Evolutionary conservation across 2,888 invertebrate species (phyloP).

Genomic region (Cyclophora albipunctata): DNA sequence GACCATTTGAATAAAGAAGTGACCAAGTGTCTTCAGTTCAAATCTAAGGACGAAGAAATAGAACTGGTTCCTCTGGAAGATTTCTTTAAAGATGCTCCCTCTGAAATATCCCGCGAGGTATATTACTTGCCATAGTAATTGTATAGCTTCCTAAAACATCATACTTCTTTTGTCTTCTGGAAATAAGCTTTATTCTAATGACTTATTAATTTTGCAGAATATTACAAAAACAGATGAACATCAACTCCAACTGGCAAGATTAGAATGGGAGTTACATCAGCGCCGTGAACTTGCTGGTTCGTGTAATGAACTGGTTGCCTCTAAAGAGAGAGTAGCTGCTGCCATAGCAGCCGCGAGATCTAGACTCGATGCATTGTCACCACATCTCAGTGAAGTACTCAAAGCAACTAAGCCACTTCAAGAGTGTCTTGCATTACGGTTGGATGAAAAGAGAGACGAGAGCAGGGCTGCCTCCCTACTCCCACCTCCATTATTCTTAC

Average conservation of each 20-base stretch:
- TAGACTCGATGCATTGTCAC: conserved; percentile 86
- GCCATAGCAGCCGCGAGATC: conserved; percentile 85
- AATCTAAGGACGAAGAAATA: conserved; percentile 95
- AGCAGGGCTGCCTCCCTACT: conserved; percentile 84
- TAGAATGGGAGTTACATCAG: conserved; percentile 94
- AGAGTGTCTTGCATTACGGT: conserved; percentile 87
- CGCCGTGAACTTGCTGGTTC: conserved; percentile 87
- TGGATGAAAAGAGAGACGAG: conserved; percentile 86
- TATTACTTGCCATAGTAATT: conserved; percentile 28
- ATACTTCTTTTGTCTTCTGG: background rate
- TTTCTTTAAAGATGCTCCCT: conserved; percentile 87
- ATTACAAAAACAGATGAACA: conserved; percentile 83
- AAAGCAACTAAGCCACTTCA: conserved; percentile 91
- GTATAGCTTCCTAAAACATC: background rate
- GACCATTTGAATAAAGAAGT: conserved; percentile 96
- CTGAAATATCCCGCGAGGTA: conserved; percentile 80
- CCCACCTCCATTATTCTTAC: conserved; percentile 87
- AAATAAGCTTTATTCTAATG: background rate
- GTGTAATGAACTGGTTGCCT: conserved; percentile 83
- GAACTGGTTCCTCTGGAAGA: conserved; percentile 89
- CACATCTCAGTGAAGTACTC: conserved; percentile 78
- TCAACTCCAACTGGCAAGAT: conserved; percentile 85
- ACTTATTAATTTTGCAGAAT: conserved; percentile 58
- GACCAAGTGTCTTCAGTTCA: conserved; percentile 95
- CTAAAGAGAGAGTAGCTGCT: conserved; percentile 84